These are phyloP conservation scores for Pedionomus torquatus DNA, from an alignment of 2,113 vertebrate genomes.

Conservation along the genomic window DNA sequence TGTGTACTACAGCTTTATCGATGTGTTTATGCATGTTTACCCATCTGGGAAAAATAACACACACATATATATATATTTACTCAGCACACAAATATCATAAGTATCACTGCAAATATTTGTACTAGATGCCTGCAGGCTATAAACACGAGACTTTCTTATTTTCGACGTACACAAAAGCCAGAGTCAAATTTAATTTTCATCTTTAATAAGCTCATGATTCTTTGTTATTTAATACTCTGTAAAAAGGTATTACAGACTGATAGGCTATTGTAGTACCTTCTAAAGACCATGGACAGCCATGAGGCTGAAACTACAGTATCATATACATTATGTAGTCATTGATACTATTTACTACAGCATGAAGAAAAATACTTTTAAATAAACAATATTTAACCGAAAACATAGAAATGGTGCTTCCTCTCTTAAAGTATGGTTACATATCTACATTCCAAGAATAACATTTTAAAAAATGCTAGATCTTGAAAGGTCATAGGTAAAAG, in stretches of 20 bases:
- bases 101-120: neutral
- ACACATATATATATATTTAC: neutral
- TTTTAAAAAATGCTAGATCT: constrained; percentile 65
- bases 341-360: constrained; percentile 54
- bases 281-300: constrained; percentile 46
- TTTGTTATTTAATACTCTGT: constrained; percentile 65
- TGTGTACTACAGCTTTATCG: neutral
- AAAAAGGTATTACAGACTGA: constrained; percentile 65
- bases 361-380: constrained; percentile 61
- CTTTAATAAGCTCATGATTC: constrained; percentile 68
- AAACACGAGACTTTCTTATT: neutral
- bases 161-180: neutral
- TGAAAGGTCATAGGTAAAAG: constrained; percentile 62
- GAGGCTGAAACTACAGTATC: constrained; percentile 44
- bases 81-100: neutral
- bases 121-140: neutral
- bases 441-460: constrained; percentile 57
- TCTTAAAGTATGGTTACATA: constrained; percentile 5
- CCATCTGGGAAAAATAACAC: neutral
- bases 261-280: constrained; percentile 66
- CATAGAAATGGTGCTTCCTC: constrained; percentile 14
- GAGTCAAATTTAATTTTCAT: constrained; percentile 48
- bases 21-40: neutral
- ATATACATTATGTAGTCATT: constrained; percentile 46
- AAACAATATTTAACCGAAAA: constrained; percentile 55